Conservation (phyloP, 2,888 invertebrate species). For the Hartigia nigra region DNA sequence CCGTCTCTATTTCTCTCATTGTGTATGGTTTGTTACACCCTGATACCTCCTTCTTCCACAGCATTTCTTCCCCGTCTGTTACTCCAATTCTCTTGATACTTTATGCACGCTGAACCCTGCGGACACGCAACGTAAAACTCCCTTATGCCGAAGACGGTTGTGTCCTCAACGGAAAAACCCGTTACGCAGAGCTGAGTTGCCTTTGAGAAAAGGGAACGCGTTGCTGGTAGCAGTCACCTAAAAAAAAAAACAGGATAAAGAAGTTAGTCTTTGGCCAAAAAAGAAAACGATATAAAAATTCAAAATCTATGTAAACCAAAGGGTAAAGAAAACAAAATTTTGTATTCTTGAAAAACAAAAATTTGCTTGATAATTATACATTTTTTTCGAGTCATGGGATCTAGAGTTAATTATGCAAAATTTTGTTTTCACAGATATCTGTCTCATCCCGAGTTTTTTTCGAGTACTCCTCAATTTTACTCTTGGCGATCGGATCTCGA, state of each 20-base stretch:
- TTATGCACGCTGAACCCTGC: constrained; percentile 32
- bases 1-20: background rate
- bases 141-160: constrained; percentile 53
- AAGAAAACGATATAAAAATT: background rate
- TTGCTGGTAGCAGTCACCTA: background rate
- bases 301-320: background rate
- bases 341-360: too few species aligned
- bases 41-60: background rate
- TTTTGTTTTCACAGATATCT: background rate
- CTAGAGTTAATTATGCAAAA: too few species aligned
- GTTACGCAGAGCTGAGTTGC: background rate
- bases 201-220: background rate
- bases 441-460: background rate
- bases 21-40: background rate
- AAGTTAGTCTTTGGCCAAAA: background rate
- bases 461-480: background rate
- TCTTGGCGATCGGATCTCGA: background rate
- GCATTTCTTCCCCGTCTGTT: constrained; percentile 16
- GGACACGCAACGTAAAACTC: constrained; percentile 21
- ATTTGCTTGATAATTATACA: too few species aligned
- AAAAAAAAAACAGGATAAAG: background rate
- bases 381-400: too few species aligned
- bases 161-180: constrained; percentile 19
- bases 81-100: constrained; percentile 16
- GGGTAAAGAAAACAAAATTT: background rate